phyloP scores from a whole-genome alignment of 2,113 vertebrate genomes.

The Gavialis gangeticus region DNA sequence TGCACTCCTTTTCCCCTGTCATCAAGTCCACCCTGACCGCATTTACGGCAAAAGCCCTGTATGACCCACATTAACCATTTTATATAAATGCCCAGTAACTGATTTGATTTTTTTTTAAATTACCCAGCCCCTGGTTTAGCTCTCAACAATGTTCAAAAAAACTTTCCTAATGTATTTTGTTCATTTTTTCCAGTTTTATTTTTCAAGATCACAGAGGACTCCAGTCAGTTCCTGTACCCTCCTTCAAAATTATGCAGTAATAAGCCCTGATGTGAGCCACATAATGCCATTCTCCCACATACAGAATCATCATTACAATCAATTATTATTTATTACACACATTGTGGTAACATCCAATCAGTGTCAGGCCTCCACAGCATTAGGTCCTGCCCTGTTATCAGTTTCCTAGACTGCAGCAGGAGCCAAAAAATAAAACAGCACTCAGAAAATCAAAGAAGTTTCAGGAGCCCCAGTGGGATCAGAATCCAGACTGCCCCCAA shows the following conservation, averaged over 20 bases:
- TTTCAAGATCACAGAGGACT: neutral
- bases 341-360: neutral
- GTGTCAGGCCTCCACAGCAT: neutral
- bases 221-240: neutral
- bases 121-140: neutral
- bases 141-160: accelerated
- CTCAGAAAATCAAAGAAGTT: neutral
- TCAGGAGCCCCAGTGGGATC: neutral
- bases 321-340: neutral
- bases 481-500: neutral
- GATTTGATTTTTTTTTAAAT: neutral
- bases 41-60: neutral
- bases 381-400: neutral
- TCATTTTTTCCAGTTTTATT: accelerated
- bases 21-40: neutral
- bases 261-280: neutral
- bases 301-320: neutral
- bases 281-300: accelerated
- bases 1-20: neutral
- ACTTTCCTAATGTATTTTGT: accelerated
- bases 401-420: neutral
- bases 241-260: neutral
- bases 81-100: neutral
- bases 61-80: neutral
- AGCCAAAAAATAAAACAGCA: neutral